These are phyloP conservation scores for Megaleporinus macrocephalus DNA, from an alignment of 2,113 vertebrate genomes.

Conservation along the genomic window DNA sequence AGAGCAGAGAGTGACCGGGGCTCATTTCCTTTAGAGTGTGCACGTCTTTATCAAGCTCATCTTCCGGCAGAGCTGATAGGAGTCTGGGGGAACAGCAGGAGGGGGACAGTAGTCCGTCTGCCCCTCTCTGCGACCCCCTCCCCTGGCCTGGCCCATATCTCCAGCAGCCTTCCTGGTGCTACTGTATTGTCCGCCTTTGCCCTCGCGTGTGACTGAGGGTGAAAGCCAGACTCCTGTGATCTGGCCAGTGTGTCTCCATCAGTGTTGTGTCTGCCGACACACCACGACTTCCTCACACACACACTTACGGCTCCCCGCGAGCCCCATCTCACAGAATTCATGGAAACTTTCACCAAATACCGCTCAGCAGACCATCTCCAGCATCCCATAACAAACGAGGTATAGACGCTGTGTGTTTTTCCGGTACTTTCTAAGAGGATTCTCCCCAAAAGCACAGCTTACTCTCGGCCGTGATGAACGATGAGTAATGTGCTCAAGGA, in stretches of 20 bases:
- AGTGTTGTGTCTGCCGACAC: constrained; percentile 33
- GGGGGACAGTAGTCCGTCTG: constrained; percentile 8
- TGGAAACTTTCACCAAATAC: neutral
- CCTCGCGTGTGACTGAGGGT: constrained; percentile 38
- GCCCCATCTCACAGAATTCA: constrained; percentile 25
- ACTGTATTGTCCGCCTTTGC: constrained; percentile 50
- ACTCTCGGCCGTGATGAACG: neutral
- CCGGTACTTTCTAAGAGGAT: constrained; percentile 11
- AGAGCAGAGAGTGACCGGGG: constrained; percentile 30
- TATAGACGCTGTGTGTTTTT: neutral
- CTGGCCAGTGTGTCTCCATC: constrained; percentile 21
- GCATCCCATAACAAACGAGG: neutral
- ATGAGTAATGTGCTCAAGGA: constrained; percentile 23
- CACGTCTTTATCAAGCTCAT: constrained; percentile 41
- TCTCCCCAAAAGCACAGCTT: neutral
- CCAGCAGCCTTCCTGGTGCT: constrained; percentile 46
- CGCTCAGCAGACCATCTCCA: neutral
- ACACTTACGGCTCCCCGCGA: neutral
- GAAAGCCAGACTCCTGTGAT: constrained; percentile 21
- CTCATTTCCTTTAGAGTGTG: constrained; percentile 47
- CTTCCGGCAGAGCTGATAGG: constrained; percentile 29
- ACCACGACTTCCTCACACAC: constrained; percentile 27
- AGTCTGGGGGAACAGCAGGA: neutral
- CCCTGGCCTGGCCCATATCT: constrained; percentile 21
- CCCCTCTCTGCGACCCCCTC: constrained; percentile 2